Conservation (phyloP, 2,888 invertebrate species). For the Heliconius cydno region DNA sequence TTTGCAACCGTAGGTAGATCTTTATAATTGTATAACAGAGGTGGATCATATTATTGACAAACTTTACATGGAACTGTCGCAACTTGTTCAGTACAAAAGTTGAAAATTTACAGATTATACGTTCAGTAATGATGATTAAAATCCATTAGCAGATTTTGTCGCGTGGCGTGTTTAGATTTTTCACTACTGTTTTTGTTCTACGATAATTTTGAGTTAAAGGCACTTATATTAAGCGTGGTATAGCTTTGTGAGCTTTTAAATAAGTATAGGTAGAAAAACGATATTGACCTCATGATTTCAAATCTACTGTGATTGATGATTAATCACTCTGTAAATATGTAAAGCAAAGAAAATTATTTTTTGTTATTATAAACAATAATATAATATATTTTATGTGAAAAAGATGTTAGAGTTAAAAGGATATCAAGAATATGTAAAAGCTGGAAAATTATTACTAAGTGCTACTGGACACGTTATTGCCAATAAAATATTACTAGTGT, state of each 20-base stretch:
- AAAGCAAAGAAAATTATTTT: not conserved
- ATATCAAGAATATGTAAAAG: not conserved
- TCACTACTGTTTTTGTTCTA: too few relatives aligned
- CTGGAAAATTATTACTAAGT: slow-evolving; percentile 1
- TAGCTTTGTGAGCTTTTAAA: not conserved
- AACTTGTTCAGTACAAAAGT: not conserved
- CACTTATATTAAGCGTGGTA: too few relatives aligned
- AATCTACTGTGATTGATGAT: not conserved
- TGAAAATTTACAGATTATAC: not conserved
- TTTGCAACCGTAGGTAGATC: not conserved
- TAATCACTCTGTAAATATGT: too few relatives aligned
- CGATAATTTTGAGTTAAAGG: too few relatives aligned
- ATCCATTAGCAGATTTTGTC: not conserved
- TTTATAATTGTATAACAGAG: not conserved
- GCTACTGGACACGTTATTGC: slow-evolving; percentile 32
- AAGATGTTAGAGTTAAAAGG: not conserved
- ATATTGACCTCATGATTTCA: not conserved
- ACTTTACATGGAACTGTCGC: not conserved
- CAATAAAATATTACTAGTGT: slow-evolving; percentile 42
- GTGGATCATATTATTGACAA: not conserved
- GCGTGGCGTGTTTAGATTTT: too few relatives aligned
- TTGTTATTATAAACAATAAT: not conserved
- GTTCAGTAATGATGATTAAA: slow-evolving; percentile 10
- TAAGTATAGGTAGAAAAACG: not conserved
- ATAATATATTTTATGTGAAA: not conserved